Evolutionary conservation across 2,797 vertebrate genomes (phyloP).

Genomic region (Astyanax mexicanus): DNA sequence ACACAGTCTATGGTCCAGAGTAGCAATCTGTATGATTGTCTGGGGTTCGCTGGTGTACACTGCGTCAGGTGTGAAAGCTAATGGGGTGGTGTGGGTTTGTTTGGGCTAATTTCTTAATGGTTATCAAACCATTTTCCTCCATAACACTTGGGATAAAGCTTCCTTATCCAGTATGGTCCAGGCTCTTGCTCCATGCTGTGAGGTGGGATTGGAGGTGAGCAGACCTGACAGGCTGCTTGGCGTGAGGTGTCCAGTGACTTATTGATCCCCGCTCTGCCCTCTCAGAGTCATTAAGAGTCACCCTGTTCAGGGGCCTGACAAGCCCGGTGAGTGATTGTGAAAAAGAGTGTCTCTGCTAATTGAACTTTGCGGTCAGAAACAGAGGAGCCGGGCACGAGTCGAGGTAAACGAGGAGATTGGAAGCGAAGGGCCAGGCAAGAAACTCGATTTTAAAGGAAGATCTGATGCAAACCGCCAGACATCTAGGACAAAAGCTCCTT

Average conservation of each 20-base stretch:
- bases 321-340: conserved; percentile 61
- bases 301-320: conserved; percentile 58
- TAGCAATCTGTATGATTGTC: too few relatives aligned
- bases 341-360: conserved; percentile 65
- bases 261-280: conserved; percentile 61
- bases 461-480: not conserved
- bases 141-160: not conserved
- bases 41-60: too few relatives aligned
- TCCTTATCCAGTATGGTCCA: not conserved
- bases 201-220: not conserved
- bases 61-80: too few relatives aligned
- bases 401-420: conserved; percentile 12
- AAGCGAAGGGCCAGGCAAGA: conserved; percentile 35
- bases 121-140: not conserved
- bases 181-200: not conserved
- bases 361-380: conserved; percentile 65
- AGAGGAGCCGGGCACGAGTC: conserved; percentile 38
- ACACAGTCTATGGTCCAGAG: too few relatives aligned
- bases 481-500: not conserved
- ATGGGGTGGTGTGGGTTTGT: not conserved
- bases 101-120: too few relatives aligned
- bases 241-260: conserved; percentile 65
- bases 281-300: conserved; percentile 67
- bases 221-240: conserved; percentile 8
- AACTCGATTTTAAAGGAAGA: not conserved